Evolutionary conservation across 2,113 vertebrate genomes (phyloP).

Genomic region (Galbula dea): DNA sequence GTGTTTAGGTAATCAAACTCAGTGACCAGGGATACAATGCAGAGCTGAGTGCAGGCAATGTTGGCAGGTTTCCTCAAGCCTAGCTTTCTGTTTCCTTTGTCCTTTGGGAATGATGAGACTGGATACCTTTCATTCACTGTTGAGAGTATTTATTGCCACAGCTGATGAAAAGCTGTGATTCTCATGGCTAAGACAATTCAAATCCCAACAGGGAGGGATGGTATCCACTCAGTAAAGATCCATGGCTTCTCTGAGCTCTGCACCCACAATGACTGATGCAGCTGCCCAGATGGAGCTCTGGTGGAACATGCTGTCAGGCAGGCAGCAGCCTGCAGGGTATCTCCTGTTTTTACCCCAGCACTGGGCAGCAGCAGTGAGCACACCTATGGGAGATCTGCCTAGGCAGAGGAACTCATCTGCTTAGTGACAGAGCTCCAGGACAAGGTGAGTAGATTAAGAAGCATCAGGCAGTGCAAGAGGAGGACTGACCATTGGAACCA

Average conservation of each 20-base stretch:
- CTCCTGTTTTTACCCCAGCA: neutral
- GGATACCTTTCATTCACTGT: neutral
- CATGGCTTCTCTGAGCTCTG: neutral
- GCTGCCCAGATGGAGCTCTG: neutral
- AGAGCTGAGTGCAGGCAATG: neutral
- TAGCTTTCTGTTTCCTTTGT: neutral
- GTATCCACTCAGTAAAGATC: neutral
- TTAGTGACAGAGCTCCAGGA: neutral
- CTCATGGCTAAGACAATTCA: neutral
- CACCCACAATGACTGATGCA: neutral
- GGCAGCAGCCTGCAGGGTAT: neutral
- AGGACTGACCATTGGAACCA: neutral
- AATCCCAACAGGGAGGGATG: neutral
- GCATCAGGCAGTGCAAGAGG: neutral
- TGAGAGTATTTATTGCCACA: neutral
- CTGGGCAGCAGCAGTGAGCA: neutral
- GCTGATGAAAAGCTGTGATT: neutral
- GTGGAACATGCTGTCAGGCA: neutral
- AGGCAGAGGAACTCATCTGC: neutral
- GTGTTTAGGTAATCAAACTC: neutral
- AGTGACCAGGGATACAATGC: neutral
- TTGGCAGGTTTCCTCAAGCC: neutral
- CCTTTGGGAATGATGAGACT: neutral
- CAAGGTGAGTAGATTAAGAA: neutral
- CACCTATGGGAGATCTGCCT: neutral